phyloP scores from a whole-genome alignment of 2,888 invertebrate species.

The Autographa gamma region DNA sequence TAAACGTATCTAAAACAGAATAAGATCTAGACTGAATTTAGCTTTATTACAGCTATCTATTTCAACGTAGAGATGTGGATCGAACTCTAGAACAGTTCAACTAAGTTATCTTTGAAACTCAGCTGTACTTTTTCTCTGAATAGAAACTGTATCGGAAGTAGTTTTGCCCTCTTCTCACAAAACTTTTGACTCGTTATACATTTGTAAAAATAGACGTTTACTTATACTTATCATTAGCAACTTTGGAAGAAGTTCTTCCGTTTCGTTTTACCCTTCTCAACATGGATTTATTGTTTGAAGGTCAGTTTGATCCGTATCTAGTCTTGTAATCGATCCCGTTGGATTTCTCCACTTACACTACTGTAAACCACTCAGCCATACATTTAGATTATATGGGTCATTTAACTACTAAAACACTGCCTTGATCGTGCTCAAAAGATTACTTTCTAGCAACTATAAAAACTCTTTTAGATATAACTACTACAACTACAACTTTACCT shows the following conservation, averaged over 20 bases:
- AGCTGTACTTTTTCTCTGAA: slow-evolving; percentile 28
- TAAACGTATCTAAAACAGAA: slow-evolving; percentile 23
- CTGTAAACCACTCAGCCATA: slow-evolving; percentile 29
- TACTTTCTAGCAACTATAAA: not conserved
- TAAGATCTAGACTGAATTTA: slow-evolving; percentile 32
- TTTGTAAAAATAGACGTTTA: slow-evolving; percentile 51
- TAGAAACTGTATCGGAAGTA: slow-evolving; percentile 46
- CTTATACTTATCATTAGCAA: slow-evolving; percentile 61
- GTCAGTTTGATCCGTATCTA: slow-evolving; percentile 62
- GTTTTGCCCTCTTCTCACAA: slow-evolving; percentile 28
- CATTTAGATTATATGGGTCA: slow-evolving; percentile 15
- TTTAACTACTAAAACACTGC: not conserved
- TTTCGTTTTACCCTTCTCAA: slow-evolving; percentile 65
- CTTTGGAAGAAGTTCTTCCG: slow-evolving; percentile 56
- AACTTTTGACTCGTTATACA: slow-evolving; percentile 37
- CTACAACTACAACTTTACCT: not conserved
- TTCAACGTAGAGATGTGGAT: slow-evolving; percentile 33
- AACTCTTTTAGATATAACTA: not conserved
- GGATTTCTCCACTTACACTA: slow-evolving; percentile 42
- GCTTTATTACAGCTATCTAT: slow-evolving; percentile 50
- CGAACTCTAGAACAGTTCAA: slow-evolving; percentile 36
- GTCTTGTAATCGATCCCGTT: slow-evolving; percentile 59
- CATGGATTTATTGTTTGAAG: slow-evolving; percentile 64
- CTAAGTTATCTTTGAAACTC: slow-evolving; percentile 46
- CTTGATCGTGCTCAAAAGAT: not conserved